These are phyloP conservation scores for Rhinoraja longicauda DNA, from an alignment of 2,797 vertebrate species.

Conservation along the genomic window DNA sequence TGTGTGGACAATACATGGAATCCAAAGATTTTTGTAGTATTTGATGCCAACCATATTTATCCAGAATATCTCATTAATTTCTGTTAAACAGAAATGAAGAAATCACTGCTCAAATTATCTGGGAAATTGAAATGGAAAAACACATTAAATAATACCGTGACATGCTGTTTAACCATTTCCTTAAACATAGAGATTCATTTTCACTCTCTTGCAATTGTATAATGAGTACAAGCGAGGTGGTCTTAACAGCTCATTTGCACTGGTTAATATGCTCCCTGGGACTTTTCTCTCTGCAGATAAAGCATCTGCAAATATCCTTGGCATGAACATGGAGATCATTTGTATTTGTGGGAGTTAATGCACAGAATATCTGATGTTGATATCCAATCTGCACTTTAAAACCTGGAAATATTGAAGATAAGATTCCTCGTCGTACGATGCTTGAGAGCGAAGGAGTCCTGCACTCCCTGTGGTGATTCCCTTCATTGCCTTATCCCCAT, in stretches of 20 bases:
- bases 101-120: constrained; percentile 36
- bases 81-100: constrained; percentile 55
- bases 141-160: neutral
- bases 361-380: neutral
- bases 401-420: neutral
- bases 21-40: constrained; percentile 93
- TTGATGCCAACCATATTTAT: constrained; percentile 95
- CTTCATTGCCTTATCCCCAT: neutral
- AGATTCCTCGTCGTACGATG: neutral
- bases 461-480: neutral
- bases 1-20: constrained; percentile 88
- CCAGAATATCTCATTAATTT: constrained; percentile 95
- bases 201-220: neutral
- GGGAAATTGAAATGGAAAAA: neutral
- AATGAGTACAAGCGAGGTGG: neutral
- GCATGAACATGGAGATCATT: too few relatives aligned
- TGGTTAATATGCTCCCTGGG: neutral
- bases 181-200: neutral
- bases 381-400: neutral
- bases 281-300: neutral
- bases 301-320: neutral
- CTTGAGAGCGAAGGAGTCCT: neutral
- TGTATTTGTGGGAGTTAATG: too few relatives aligned
- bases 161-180: neutral
- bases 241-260: neutral